phyloP scores from a whole-genome alignment of 2,888 invertebrate genomes.

The Aricia artaxerxes region DNA sequence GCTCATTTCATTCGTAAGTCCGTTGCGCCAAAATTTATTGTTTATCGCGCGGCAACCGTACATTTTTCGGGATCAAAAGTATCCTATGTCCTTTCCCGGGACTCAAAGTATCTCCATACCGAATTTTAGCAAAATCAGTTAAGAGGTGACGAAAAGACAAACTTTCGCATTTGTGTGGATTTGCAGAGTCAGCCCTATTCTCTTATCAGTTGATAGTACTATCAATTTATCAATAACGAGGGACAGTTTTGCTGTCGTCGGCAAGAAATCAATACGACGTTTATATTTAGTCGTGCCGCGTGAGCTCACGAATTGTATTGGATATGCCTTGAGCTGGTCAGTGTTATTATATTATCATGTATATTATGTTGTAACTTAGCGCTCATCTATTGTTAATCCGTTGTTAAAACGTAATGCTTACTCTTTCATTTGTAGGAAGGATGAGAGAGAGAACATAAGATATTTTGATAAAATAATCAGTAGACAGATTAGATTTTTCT shows the following conservation, averaged over 20 bases:
- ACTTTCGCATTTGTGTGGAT: neutral
- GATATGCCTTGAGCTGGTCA: constrained; percentile 7
- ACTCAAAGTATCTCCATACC: too few species aligned
- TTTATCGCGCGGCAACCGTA: too few species aligned
- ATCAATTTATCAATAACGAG: neutral
- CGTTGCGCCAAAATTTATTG: too few species aligned
- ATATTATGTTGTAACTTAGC: neutral
- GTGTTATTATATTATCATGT: neutral
- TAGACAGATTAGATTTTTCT: too few species aligned
- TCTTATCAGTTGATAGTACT: constrained; percentile 14
- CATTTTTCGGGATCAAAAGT: too few species aligned
- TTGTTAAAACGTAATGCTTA: too few species aligned
- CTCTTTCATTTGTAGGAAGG: neutral
- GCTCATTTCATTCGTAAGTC: neutral
- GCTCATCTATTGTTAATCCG: neutral
- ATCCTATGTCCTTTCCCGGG: too few species aligned
- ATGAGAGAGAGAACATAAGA: neutral
- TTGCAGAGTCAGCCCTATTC: neutral
- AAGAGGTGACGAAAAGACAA: too few species aligned
- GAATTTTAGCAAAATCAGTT: too few species aligned
- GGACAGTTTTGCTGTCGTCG: constrained; percentile 1
- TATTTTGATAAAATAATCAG: too few species aligned
- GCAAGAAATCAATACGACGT: constrained; percentile 13
- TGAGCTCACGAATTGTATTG: neutral
- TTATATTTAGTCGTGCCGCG: constrained; percentile 5